Conservation (phyloP, 2,797 vertebrate species). For the Acrocephalus scirpaceus region DNA sequence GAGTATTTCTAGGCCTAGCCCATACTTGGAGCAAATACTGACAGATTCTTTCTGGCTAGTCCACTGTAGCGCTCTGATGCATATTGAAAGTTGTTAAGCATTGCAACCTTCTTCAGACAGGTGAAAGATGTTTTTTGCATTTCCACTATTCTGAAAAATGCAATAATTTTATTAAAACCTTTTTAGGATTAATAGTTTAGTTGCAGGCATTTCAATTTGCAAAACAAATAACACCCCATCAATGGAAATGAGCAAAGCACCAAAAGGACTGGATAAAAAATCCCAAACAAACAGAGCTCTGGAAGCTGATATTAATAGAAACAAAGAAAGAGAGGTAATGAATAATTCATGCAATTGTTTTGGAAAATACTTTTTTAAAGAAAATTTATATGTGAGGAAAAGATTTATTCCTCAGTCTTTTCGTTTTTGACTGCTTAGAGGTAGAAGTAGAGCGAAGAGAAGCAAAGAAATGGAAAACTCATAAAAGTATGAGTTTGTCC, state of each 20-base stretch:
- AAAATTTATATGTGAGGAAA: background rate
- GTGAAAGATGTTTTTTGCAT: background rate
- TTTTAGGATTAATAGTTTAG: slow-evolving; percentile 35
- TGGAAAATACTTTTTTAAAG: background rate
- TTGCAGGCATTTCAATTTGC: slow-evolving; percentile 37
- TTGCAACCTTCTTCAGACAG: background rate
- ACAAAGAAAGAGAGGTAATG: background rate
- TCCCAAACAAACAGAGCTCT: background rate
- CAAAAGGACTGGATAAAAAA: background rate
- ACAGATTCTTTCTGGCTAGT: background rate
- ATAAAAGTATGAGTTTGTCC: background rate
- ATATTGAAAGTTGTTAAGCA: background rate
- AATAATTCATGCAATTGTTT: slow-evolving; percentile 45
- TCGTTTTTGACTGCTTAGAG: background rate
- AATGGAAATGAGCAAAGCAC: slow-evolving; percentile 19
- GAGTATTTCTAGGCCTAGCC: background rate
- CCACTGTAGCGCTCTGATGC: background rate
- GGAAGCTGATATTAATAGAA: background rate
- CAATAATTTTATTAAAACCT: slow-evolving; percentile 1
- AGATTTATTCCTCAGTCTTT: slow-evolving; percentile 13
- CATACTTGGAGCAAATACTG: background rate
- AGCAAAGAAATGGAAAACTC: background rate
- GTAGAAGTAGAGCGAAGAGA: background rate
- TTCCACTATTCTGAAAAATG: background rate
- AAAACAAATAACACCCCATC: slow-evolving; percentile 25